These are phyloP conservation scores for Cyclura pinguis DNA, from an alignment of 2,797 vertebrate genomes.

Conservation along the genomic window DNA sequence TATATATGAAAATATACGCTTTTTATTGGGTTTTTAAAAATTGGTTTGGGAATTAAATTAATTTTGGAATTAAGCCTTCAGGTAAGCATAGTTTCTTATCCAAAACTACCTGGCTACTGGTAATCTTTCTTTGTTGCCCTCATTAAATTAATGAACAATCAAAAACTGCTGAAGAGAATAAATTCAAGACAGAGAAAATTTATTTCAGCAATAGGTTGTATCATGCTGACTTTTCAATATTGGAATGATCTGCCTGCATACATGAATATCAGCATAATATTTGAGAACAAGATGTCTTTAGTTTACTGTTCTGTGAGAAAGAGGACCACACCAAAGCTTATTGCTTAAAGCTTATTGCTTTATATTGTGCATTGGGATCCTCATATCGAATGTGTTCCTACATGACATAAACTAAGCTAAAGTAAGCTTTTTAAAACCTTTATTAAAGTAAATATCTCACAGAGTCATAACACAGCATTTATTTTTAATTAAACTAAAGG, in stretches of 20 bases:
- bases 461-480: neutral
- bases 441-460: neutral
- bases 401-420: neutral
- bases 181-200: neutral
- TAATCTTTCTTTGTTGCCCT: constrained; percentile 22
- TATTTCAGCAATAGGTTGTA: neutral
- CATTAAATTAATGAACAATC: neutral
- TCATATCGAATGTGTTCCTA: neutral
- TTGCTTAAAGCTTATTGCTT: neutral
- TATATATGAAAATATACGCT: neutral
- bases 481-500: neutral
- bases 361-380: neutral
- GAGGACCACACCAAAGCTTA: neutral
- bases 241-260: neutral
- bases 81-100: neutral
- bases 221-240: neutral
- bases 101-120: neutral
- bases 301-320: neutral
- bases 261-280: neutral
- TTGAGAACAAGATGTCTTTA: neutral
- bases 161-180: neutral
- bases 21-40: neutral
- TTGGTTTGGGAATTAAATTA: neutral
- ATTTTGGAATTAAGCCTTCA: neutral
- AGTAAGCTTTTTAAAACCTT: constrained; percentile 16